Base-by-base conservation (phyloP, 2,888 invertebrate genomes). In the Lysandra bellargus region DNA sequence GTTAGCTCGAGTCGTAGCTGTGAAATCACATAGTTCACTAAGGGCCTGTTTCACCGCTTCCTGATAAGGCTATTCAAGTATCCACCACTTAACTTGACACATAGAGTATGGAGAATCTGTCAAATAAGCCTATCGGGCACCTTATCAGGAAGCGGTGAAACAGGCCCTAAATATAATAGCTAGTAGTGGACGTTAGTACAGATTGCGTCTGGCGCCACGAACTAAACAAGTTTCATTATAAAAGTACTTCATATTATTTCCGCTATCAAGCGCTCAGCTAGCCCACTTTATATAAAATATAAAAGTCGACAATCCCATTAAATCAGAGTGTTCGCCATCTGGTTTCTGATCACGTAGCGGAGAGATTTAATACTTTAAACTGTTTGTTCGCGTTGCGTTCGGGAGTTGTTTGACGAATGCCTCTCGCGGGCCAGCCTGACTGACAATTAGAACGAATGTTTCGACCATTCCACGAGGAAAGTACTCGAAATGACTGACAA, bases 291-390 rank as follows among this genome's bases (percentile, higher is more conserved):
- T 69, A 64, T 64, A 61, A 61, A 61, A 69, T 69, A 33, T 33
- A 69, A 69, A 69, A 69, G 69, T 69, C 69, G 69, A 69, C 69
- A 69, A 69, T 69, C 69, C 69, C 69, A 69, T 69, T 69, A 69
- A 33, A 33, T 37, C 69, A 69, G 33, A 69, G 9, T 37, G 69
- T 69, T 33, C 33, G 14, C 69, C 69, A 69, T 69, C 33, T 69
- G 69, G 69, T 69, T 69, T 69, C 69, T 69, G 69, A 37, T 37
- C 69, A 69, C 69, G 69, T 69, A 14, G 69, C 69, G 33, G 33
- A 37, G 69, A 69, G 69, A 69, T 69, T 69, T 69, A 69, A 33
- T 69, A 69, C 33, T 69, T 69, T 69, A 69, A 69, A 69, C 69
- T 69, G 69, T 64, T 64, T 64, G 64, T 37, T 69, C 69, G 69